Conservation (phyloP, 64 coral and sea anemone genomes). For the Montipora efflorescens region DNA sequence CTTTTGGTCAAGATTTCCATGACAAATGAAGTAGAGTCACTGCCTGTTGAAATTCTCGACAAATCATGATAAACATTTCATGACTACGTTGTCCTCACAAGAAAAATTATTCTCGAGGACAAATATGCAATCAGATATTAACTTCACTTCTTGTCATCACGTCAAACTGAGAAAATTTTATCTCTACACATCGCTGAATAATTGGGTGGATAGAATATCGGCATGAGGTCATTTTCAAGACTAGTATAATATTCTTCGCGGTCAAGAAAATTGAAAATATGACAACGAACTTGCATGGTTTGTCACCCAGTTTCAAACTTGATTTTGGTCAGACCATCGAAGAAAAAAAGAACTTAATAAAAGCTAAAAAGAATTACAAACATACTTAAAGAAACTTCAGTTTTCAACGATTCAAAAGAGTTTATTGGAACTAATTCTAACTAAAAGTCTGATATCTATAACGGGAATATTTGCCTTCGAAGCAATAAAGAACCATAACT, state of each 20-base stretch:
- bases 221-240: neutral
- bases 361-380: too few species aligned
- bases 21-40: too few species aligned
- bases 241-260: neutral
- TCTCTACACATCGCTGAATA: neutral
- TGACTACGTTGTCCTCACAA: too few species aligned
- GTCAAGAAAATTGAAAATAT: neutral
- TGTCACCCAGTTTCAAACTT: neutral
- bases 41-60: too few species aligned
- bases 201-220: neutral
- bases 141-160: neutral
- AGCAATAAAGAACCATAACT: neutral
- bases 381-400: too few species aligned
- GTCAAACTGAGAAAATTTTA: neutral
- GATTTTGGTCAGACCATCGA: neutral
- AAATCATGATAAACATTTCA: too few species aligned
- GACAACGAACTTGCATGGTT: neutral
- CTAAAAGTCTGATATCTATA: neutral
- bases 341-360: neutral
- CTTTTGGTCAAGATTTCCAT: too few species aligned
- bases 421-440: neutral
- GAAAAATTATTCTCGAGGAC: neutral
- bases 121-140: slow-evolving; percentile 33
- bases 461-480: slow-evolving; percentile 4
- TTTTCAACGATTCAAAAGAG: neutral